Evolutionary conservation across 92 coral and sea anemone species (phyloP), one percentile per base, ranked within the genome.

Genomic region (Scolanthus callimorphus): DNA sequence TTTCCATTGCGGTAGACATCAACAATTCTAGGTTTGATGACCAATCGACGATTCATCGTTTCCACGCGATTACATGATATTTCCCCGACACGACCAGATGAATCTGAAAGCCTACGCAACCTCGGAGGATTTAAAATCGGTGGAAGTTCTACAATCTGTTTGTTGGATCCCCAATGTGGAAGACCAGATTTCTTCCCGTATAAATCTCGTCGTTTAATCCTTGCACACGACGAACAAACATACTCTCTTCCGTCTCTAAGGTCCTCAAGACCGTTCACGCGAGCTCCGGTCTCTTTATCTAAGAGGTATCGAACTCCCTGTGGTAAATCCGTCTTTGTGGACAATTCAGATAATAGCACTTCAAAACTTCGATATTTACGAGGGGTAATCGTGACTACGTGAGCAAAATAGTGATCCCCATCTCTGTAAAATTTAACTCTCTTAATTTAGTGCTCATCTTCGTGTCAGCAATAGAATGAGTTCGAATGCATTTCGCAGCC

Each of bases 271-370:
- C 62, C 75, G 62, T 94, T 91, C 45, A 94, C 70, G 12, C 63
- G 77, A 27, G 78, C 30, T 61, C 99, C 99, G 39, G 67, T 79
- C 37, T 88, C 96, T 20, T 70, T 52, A 31, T 90, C 82, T 29
- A 94, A 73, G 41, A 94, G 76, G 59, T 84, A 94, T 0, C 99
- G 86, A 25, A 90, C 99, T 68, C 99, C 99, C 44, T 77, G 90
- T 20, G 99, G 96, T 28, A 94, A 56, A 49, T 62, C 76, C 21
- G 91, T 73, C 21, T 79, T 50, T 11, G 88, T 91, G 39, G 90
- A 78, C 39, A 94, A 74, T 46, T 94, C 99, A 12, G 83, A 72
- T 31, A 84, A 50, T 27, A 94, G 82, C 23, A 86, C 75, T 11
- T 94, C 96, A 55, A 94, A 69, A 47, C 63, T 84, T 25, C 99